A percentile compares a stretch with the other conserved stretches of the same genome.
Conservation (phyloP, 2,888 invertebrate species). For the Diloba caeruleocephala region DNA sequence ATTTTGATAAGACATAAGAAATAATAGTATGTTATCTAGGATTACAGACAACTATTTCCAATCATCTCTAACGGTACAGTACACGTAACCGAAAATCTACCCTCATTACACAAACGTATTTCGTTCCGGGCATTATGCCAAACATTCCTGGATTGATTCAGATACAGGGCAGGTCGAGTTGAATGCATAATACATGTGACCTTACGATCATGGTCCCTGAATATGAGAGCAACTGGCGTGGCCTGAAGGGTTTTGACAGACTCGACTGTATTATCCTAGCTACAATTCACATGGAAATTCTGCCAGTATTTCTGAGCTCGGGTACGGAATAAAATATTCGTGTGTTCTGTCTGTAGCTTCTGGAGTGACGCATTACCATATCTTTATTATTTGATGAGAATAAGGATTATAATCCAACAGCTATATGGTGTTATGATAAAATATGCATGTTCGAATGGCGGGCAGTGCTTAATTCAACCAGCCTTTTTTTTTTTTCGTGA, state of each 20-base stretch:
- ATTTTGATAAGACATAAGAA: neutral
- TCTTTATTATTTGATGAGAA: slow-evolving; percentile 55
- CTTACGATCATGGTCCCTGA: slow-evolving; percentile 68
- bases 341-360: slow-evolving; percentile 36
- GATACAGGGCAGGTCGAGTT: slow-evolving; percentile 69
- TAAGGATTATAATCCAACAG: slow-evolving; percentile 42
- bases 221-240: slow-evolving; percentile 61
- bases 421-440: slow-evolving; percentile 20
- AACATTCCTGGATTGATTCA: slow-evolving; percentile 77
- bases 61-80: slow-evolving; percentile 41
- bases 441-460: slow-evolving; percentile 22
- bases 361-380: slow-evolving; percentile 54
- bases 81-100: slow-evolving; percentile 53
- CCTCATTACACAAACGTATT: slow-evolving; percentile 71
- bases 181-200: slow-evolving; percentile 81
- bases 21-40: slow-evolving; percentile 16
- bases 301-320: slow-evolving; percentile 50
- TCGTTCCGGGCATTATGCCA: slow-evolving; percentile 70
- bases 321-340: slow-evolving; percentile 54
- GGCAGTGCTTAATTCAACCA: neutral
- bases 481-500: neutral
- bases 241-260: slow-evolving; percentile 66
- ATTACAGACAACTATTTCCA: slow-evolving; percentile 42
- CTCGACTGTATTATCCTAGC: slow-evolving; percentile 64
- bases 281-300: slow-evolving; percentile 72